Conservation (phyloP, 2,888 invertebrate species). For the Agrotis puta region DNA sequence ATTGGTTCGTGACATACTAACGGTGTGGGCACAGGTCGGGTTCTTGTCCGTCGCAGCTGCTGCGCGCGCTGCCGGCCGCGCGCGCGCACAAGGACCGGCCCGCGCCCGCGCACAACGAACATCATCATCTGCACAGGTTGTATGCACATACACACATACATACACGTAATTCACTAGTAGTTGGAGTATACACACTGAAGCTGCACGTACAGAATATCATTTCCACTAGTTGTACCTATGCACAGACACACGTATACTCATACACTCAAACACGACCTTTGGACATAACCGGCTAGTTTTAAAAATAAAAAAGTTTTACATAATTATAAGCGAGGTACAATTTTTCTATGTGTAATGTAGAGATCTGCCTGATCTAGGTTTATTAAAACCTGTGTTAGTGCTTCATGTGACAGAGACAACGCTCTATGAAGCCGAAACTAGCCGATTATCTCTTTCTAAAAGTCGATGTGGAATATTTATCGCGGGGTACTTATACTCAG, state of each 20-base stretch:
- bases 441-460: no score
- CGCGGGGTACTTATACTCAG: not conserved
- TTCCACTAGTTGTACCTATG: constrained; percentile 55
- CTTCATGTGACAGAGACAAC: no score
- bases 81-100: constrained; percentile 88
- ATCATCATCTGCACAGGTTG: constrained; percentile 56
- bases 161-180: no score
- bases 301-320: no score
- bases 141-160: constrained; percentile 36
- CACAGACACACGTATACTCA: constrained; percentile 17
- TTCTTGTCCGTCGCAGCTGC: constrained; percentile 97
- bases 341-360: no score
- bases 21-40: constrained; percentile 93
- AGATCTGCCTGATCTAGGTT: no score
- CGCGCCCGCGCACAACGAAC: constrained; percentile 67
- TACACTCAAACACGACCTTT: constrained; percentile 81
- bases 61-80: constrained; percentile 92
- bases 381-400: no score
- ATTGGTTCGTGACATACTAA: constrained; percentile 53
- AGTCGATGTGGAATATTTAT: no score
- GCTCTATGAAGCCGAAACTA: no score
- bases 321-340: no score
- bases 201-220: constrained; percentile 54
- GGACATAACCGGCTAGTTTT: no score
- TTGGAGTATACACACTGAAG: no score